Percentiles rank a stretch among this genome's conserved stretches.
phyloP scores from a whole-genome alignment of 2,797 vertebrate species.

The Pitangus sulphuratus region DNA sequence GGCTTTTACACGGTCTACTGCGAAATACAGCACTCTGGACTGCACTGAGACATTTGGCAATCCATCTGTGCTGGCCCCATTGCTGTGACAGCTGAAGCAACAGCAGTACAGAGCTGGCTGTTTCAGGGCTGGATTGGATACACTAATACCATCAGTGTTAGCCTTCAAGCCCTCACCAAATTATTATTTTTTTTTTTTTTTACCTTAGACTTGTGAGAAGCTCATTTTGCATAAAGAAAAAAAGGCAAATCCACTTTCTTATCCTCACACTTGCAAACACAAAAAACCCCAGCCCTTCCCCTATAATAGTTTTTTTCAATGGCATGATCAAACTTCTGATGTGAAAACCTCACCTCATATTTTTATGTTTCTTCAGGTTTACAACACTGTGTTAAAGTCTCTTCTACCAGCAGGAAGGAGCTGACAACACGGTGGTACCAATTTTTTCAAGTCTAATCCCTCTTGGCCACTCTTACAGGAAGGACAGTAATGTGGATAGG shows the following conservation, averaged over 20 bases:
- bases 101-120: neutral
- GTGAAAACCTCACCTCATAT: neutral
- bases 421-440: neutral
- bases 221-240: neutral
- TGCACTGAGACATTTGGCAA: neutral
- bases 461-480: neutral
- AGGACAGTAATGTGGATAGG: neutral
- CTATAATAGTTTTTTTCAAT: neutral
- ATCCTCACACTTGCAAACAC: neutral
- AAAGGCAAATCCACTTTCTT: neutral
- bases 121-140: neutral
- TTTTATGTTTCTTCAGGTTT: neutral
- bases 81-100: neutral
- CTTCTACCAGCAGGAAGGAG: neutral
- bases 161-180: neutral
- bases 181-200: neutral
- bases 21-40: neutral
- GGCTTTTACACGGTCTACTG: neutral
- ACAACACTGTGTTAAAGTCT: neutral
- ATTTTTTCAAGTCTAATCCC: neutral
- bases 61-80: neutral
- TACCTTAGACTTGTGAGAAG: neutral
- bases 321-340: accelerated
- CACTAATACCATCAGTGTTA: neutral
- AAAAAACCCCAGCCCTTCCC: accelerated